Base-by-base conservation (phyloP, 2,888 invertebrate species). In the Philaethria dido region DNA sequence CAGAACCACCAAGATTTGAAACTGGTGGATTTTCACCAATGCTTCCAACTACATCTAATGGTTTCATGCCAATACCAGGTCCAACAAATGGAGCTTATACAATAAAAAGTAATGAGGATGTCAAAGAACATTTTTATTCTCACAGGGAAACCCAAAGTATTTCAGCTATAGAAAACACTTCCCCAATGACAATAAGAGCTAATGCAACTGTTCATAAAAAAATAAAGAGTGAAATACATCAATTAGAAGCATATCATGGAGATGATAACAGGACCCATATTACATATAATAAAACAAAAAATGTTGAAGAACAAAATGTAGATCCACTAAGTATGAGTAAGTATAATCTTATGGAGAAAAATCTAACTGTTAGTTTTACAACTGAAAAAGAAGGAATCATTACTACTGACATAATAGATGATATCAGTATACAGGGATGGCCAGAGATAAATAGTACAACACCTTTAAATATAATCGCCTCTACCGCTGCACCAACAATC, bases 11-110 rank as follows among this genome's bases (percentile, higher is more conserved):
- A 0, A 94, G 94, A 78, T 94, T 96, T 62, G 95, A 96, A 85
- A 94, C 94, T 20, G 96, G 96, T 16, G 97, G 97, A 1, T 97
- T 97, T 80, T 89, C 95, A 14, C 97, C 97, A 16, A 93, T 96
- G 77, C 81, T 96, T 18, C 96, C 97, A 0, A 94, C 94, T 45
- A 93, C 94, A 60, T 89, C 94, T 69, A 95, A 96, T 44, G 97
- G 97, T 8, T 97, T 97, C 77, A 94, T 93, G 79, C 97, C 97
- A 0, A 79, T 94, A 93, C 80, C 94, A 89, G 79, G 86, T 73
- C 89, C 90, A 67, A 80, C 82, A 39, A 85, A 83, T 73, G 71
- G 80, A 64, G 75, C 85, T 66, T 80, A 83, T 54, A 79, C 77
- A 66, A 72, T 79, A 55, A 68, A 77, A 25, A 78, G 76, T 50